Base-by-base conservation (phyloP, 2,797 vertebrate species). In the Channa striata region DNA sequence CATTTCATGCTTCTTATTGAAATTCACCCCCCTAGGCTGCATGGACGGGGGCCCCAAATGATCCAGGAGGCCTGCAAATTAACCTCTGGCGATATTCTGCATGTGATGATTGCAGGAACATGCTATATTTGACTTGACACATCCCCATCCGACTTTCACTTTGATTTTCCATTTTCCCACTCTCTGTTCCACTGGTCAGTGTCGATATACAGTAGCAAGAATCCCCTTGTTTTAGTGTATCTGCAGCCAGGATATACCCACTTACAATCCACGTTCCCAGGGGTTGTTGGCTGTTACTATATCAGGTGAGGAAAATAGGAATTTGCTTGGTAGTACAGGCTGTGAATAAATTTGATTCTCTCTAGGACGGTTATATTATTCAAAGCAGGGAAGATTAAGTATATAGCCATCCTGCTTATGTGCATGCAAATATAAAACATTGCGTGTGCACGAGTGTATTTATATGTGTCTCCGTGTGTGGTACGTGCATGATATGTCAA, bases 1-100 rank as follows among this genome's bases (percentile, higher is more conserved):
- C 81, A 88, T 89, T 88, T 92, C 78, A 90, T 83, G 85, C 68
- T 67, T 84, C 81, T 83, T 89, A 84, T 86, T 87, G 85, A 84
- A 85, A 90, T 88, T 85, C 69, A 80, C 37, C 1, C 82, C 90
- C 86, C 67, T 52, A 57, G 90, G 87, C 81, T 44, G 72, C 69
- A 69, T 56, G 72, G 76, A 84, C 61, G 74, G 78, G 56, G 72
- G 63, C 82, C 79, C 74, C 69, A 61, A 79, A 77, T 84, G 86
- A 90, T 90, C 25, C 89, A 85, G 78, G 72, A 57, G 76, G 70
- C 86, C 74, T 75, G 67, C 72, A 49, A 47, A 68, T 84, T 87
- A 80, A 84, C 84, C 85, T 73, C 49, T 60, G 42, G 65, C 74
- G 53, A 80, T 81, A 64, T 80, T 82, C 67, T 25, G 46, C 16